Conservation (phyloP, 1,140 invertebrate genomes). For the Zaprionus camerounensis region DNA sequence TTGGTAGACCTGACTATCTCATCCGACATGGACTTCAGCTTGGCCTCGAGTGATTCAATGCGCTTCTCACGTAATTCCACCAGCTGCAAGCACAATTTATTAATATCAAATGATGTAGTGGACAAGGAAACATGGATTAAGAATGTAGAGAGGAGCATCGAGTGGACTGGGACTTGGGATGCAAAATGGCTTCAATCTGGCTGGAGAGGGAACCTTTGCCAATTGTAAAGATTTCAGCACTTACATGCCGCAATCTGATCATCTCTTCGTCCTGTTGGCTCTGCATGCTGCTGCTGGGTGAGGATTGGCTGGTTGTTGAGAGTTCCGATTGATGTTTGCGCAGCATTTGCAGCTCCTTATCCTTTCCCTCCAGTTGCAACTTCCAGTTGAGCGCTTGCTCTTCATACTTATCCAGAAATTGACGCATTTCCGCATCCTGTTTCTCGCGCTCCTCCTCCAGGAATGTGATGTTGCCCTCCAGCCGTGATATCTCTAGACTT, state of each 20-base stretch:
- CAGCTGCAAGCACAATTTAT: constrained; percentile 41
- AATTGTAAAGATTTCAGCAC: background rate
- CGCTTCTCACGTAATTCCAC: constrained; percentile 66
- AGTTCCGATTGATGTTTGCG: constrained; percentile 42
- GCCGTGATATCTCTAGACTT: constrained; percentile 57
- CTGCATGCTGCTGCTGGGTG: constrained; percentile 42
- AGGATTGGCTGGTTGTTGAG: constrained; percentile 20
- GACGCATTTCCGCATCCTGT: constrained; percentile 72
- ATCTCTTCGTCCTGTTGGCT: constrained; percentile 53
- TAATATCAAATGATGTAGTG: background rate
- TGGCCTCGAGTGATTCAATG: constrained; percentile 73
- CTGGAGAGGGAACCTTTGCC: background rate
- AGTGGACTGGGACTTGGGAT: background rate
- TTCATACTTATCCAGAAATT: constrained; percentile 73
- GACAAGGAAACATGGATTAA: background rate
- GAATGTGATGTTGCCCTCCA: constrained; percentile 75
- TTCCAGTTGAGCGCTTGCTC: constrained; percentile 62
- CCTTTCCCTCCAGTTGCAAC: constrained; percentile 64
- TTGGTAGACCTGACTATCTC: constrained; percentile 76
- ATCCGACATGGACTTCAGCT: constrained; percentile 67
- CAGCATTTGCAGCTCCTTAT: constrained; percentile 63
- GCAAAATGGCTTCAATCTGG: background rate
- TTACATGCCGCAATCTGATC: constrained; percentile 65
- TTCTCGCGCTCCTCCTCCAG: constrained; percentile 77
- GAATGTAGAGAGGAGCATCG: background rate